These are phyloP conservation scores for Neosilurus hyrtlii DNA, from an alignment of 2,797 vertebrate species.

Conservation along the genomic window DNA sequence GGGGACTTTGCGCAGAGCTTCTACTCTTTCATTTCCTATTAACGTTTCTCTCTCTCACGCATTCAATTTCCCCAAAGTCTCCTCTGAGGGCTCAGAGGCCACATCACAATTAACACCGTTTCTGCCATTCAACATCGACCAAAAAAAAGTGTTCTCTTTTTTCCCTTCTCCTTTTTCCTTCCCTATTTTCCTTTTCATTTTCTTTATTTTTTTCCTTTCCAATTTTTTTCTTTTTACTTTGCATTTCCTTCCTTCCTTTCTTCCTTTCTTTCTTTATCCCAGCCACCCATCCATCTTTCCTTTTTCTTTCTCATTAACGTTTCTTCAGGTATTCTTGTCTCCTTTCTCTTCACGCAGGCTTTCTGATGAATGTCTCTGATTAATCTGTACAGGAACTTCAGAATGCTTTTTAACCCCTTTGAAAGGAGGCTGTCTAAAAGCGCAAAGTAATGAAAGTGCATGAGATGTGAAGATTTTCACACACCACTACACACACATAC, in stretches of 20 bases:
- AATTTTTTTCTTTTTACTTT: neutral
- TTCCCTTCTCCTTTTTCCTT: neutral
- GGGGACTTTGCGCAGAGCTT: slow-evolving; percentile 7
- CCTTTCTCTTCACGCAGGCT: neutral
- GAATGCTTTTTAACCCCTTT: slow-evolving; percentile 58
- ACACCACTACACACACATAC: slow-evolving; percentile 14
- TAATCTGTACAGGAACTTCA: slow-evolving; percentile 59
- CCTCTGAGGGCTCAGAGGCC: neutral
- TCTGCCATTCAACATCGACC: neutral
- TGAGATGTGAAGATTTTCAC: slow-evolving; percentile 54
- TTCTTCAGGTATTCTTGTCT: neutral
- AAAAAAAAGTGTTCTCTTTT: neutral
- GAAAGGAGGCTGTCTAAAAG: slow-evolving; percentile 62
- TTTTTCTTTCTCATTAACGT: neutral
- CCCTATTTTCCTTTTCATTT: neutral
- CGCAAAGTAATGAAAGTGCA: slow-evolving; percentile 58
- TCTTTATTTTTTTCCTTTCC: neutral
- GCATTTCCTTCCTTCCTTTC: neutral
- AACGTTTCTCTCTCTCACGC: neutral
- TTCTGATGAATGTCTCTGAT: slow-evolving; percentile 46
- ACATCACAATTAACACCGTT: slow-evolving; percentile 27
- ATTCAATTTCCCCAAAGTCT: neutral
- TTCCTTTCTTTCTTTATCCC: neutral
- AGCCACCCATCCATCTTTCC: neutral
- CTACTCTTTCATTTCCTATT: neutral